Evolutionary conservation across 2,113 vertebrate species (phyloP), one percentile per base, ranked within the genome.

Genomic region (Butorides virescens): DNA sequence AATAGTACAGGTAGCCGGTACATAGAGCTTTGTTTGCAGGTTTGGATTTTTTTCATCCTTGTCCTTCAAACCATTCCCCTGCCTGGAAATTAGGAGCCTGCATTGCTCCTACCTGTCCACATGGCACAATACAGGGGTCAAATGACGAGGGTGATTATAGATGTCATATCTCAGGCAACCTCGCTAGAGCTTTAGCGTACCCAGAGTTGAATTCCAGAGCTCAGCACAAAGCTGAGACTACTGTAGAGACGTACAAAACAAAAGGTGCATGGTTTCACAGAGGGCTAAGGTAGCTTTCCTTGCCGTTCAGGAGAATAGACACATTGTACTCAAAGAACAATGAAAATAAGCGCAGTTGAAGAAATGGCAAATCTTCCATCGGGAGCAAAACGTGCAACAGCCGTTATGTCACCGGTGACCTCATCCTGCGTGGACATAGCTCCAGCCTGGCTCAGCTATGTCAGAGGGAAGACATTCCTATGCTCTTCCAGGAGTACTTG

Each of bases 221-320:
- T 97, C 97, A 84, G 79, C 90, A 96, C 93, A 98, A 97, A 98
- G 98, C 97, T 97, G 95, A 97, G 96, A 90, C 56, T 94, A 80
- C 91, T 90, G 95, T 88, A 98, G 97, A 97, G 97, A 98, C 71
- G 80, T 55, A 92, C 96, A 95, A 92, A 86, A 98, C 97, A 98
- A 98, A 97, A 98, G 97, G 96, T 97, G 96, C 98, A 86, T 66
- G 80, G 97, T 99, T 98, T 98, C 98, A 98, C 94, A 98, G 98
- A 97, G 58, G 94, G 94, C 92, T 96, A 77, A 91, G 88, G 96
- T 97, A 97, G 98, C 97, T 92, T 90, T 97, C 91, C 96, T 97
- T 90, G 93, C 91, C 92, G 96, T 72, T 91, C 32, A 36, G 89
- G 88, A 96, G 96, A 98, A 98, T 81, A 96, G 95, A 78, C 71